Conservation (phyloP, 2,797 vertebrate species). For the Acrocephalus scirpaceus region DNA sequence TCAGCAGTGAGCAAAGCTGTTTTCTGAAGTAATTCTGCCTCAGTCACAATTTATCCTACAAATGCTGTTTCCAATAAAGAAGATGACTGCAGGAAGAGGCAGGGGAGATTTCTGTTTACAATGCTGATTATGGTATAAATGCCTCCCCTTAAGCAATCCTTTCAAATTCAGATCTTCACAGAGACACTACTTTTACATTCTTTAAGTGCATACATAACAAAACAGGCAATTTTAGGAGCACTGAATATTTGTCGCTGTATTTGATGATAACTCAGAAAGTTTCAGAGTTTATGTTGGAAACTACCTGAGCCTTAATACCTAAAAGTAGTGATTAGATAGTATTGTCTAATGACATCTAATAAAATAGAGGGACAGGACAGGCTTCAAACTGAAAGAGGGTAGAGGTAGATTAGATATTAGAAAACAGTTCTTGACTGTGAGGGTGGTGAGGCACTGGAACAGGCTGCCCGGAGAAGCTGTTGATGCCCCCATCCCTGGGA, state of each 20-base stretch:
- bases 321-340: neutral
- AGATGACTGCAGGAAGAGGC: neutral
- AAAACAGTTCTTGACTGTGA: neutral
- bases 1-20: neutral
- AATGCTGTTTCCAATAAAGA: neutral
- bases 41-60: neutral
- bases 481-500: neutral
- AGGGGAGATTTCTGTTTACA: neutral
- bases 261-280: neutral
- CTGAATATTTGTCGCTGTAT: neutral
- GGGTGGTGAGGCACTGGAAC: neutral
- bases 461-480: neutral
- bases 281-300: neutral
- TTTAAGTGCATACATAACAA: neutral
- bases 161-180: neutral
- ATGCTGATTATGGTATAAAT: neutral
- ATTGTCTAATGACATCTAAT: neutral
- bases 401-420: neutral
- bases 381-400: neutral
- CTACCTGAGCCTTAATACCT: neutral
- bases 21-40: neutral
- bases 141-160: neutral
- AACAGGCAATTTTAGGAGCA: neutral
- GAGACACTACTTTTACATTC: neutral
- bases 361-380: neutral